phyloP scores from a whole-genome alignment of 2,888 invertebrate genomes.

The Cerastis leucographa region DNA sequence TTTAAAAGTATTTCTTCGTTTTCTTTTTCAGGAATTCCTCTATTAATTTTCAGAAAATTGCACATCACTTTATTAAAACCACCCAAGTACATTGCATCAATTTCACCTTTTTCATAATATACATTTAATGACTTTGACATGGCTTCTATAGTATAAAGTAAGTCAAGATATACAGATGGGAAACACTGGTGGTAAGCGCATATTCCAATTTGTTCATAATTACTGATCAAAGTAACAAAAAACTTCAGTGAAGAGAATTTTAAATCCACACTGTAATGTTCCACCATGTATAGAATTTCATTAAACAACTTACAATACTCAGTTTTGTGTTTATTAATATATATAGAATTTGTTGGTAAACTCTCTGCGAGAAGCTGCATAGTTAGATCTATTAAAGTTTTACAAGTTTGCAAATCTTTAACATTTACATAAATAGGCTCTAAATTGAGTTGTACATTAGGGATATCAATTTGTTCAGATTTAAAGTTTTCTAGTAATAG shows the following conservation, averaged over 20 bases:
- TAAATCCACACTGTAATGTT: constrained; percentile 81
- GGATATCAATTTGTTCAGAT: constrained; percentile 81
- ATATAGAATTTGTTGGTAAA: constrained; percentile 78
- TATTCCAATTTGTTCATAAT: constrained; percentile 76
- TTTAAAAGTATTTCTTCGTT: constrained; percentile 70
- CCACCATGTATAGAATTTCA: constrained; percentile 77
- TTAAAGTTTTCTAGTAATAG: constrained; percentile 85
- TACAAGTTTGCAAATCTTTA: constrained; percentile 79
- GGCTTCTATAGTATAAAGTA: constrained; percentile 76
- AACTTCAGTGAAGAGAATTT: constrained; percentile 81
- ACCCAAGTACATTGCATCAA: constrained; percentile 73
- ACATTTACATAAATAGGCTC: constrained; percentile 84
- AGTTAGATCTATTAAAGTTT: constrained; percentile 79
- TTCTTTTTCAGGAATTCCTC: constrained; percentile 62
- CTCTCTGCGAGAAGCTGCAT: constrained; percentile 83
- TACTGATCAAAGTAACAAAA: constrained; percentile 79
- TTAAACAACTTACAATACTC: constrained; percentile 73
- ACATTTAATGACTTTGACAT: constrained; percentile 76
- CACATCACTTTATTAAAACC: constrained; percentile 74
- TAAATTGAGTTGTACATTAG: constrained; percentile 83
- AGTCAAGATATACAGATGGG: constrained; percentile 72
- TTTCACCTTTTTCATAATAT: constrained; percentile 81
- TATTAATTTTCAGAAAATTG: constrained; percentile 71
- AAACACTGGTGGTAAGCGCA: constrained; percentile 75
- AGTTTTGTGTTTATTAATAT: constrained; percentile 70